Percentiles rank a stretch among this genome's conserved stretches.
Evolutionary conservation across 2,888 invertebrate genomes (phyloP).

Genomic region (Chymomyza caudatula): DNA sequence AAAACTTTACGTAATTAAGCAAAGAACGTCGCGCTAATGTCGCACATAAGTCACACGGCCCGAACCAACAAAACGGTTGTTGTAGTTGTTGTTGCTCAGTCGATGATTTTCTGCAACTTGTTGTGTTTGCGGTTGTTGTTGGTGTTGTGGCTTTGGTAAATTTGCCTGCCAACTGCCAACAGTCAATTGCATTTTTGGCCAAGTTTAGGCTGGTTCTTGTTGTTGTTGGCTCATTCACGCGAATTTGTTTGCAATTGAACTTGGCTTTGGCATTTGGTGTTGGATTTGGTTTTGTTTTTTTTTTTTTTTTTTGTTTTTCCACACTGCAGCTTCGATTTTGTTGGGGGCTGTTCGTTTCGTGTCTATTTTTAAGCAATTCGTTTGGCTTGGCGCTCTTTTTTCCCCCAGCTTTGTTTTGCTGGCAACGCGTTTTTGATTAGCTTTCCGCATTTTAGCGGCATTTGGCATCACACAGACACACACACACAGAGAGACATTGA

Average conservation of each 20-base stretch:
- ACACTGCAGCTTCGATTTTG: background rate
- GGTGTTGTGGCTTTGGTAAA: constrained; percentile 31
- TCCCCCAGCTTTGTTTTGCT: constrained; percentile 40
- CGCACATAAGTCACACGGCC: constrained; percentile 70
- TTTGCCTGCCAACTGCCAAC: constrained; percentile 51
- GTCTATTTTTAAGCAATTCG: constrained; percentile 19
- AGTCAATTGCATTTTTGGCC: constrained; percentile 33
- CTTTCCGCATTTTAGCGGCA: constrained; percentile 73
- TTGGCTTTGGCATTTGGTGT: constrained; percentile 68
- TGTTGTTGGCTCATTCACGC: constrained; percentile 61
- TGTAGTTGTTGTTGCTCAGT: constrained; percentile 43
- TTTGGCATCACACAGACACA: constrained; percentile 48
- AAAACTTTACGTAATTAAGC: constrained; percentile 69
- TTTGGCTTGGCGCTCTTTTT: constrained; percentile 18
- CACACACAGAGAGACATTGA: constrained; percentile 13
- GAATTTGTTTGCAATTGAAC: constrained; percentile 76
- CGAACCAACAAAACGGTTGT: constrained; percentile 63
- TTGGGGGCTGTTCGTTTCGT: constrained; percentile 18
- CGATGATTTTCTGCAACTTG: background rate
- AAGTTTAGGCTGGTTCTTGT: constrained; percentile 4
- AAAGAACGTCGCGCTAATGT: constrained; percentile 69
- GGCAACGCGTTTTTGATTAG: constrained; percentile 77
- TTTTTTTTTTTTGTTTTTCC: constrained; percentile 46
- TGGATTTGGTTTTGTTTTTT: constrained; percentile 34
- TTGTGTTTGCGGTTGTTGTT: constrained; percentile 17